phyloP scores from a whole-genome alignment of 2,888 invertebrate genomes.

The Eupithecia subfuscata region DNA sequence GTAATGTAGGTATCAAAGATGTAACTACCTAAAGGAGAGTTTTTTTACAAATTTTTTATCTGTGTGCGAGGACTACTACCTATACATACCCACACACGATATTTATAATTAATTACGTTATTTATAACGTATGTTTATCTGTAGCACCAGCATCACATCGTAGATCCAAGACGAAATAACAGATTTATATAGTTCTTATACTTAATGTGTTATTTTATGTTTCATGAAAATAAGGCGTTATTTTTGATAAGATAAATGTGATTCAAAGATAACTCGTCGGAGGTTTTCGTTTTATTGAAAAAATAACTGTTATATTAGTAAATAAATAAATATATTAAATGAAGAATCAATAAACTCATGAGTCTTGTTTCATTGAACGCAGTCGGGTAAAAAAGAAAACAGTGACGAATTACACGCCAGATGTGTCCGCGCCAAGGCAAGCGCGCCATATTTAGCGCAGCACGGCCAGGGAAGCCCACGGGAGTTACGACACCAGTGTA shows the following conservation, averaged over 20 bases:
- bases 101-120: too few species aligned
- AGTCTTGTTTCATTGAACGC: slow-evolving; percentile 23
- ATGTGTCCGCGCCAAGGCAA: slow-evolving; percentile 25
- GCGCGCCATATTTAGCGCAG: slow-evolving; percentile 18
- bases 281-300: not conserved
- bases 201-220: too few species aligned
- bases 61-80: too few species aligned
- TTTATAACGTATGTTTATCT: too few species aligned
- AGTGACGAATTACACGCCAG: slow-evolving; percentile 28
- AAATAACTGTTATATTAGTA: not conserved
- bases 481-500: slow-evolving; percentile 11
- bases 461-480: slow-evolving; percentile 28
- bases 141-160: too few species aligned
- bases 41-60: too few species aligned
- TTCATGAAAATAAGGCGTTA: too few species aligned
- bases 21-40: too few species aligned
- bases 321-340: not conserved
- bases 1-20: too few species aligned
- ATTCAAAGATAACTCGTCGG: not conserved
- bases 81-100: too few species aligned
- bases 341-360: slow-evolving; percentile 13
- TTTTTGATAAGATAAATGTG: not conserved
- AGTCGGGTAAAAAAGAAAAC: slow-evolving; percentile 19
- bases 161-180: too few species aligned
- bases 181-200: not conserved